phyloP scores from a whole-genome alignment of 2,113 vertebrate species.

The Oryzias celebensis region DNA sequence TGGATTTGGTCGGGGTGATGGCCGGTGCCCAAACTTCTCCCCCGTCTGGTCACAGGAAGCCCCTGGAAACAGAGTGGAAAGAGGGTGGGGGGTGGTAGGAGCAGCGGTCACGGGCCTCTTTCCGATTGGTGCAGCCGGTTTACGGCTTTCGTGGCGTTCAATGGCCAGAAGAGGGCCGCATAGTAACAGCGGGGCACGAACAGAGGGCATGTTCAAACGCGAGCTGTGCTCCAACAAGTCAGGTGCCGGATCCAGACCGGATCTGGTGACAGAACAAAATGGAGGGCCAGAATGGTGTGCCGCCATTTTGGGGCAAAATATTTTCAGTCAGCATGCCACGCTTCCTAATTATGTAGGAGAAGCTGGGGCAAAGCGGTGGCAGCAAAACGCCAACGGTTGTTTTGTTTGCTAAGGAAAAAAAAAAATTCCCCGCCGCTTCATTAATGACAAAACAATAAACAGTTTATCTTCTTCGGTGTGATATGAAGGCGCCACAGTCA shows the following conservation, averaged over 20 bases:
- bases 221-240: slow-evolving; percentile 62
- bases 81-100: slow-evolving; percentile 56
- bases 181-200: slow-evolving; percentile 59
- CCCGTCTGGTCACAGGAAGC: slow-evolving; percentile 50
- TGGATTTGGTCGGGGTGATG: slow-evolving; percentile 55
- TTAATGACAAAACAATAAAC: slow-evolving; percentile 45
- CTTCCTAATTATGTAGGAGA: slow-evolving; percentile 45
- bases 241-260: slow-evolving; percentile 66
- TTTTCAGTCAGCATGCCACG: slow-evolving; percentile 54
- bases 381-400: slow-evolving; percentile 29
- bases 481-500: slow-evolving; percentile 53
- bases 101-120: slow-evolving; percentile 3
- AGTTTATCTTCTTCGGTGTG: slow-evolving; percentile 30
- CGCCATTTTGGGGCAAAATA: slow-evolving; percentile 73
- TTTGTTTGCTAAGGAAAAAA: slow-evolving; percentile 21
- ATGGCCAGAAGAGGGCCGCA: slow-evolving; percentile 42
- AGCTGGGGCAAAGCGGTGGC: slow-evolving; percentile 21
- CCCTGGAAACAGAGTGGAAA: slow-evolving; percentile 53
- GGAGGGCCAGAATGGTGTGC: slow-evolving; percentile 56
- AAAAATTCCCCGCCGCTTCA: background rate
- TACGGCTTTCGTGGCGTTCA: slow-evolving; percentile 50
- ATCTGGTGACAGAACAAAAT: slow-evolving; percentile 70
- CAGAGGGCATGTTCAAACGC: slow-evolving; percentile 65
- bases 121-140: slow-evolving; percentile 60
- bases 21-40: slow-evolving; percentile 43